Evolutionary conservation across 2,797 vertebrate species (phyloP), one percentile per base, ranked within the genome.

Genomic region (Sandelia bainsii): DNA sequence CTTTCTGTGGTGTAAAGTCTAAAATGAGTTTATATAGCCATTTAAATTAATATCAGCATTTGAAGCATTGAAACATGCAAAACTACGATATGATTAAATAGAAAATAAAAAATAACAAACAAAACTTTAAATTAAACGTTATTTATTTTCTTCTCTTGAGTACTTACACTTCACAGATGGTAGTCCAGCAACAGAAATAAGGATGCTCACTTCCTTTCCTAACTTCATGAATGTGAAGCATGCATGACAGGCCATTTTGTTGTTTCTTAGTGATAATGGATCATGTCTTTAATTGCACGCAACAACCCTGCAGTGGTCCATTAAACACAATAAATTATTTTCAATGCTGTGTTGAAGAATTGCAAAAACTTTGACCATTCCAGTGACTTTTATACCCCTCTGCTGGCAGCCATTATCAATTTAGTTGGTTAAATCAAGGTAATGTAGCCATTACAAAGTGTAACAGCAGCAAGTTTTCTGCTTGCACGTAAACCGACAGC

Each of bases 241-340:
- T 78, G 72, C 74, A 48, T 68, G 87, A 90, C 82, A 78, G 87
- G 69, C 74, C 56, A 67, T 81, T 90, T 87, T 80, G 77, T 89
- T 85, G 74, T 81, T 87, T 81, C 68, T 71, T 50, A 13, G 72
- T 45, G 0, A 73, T 84, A 91, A 90, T 88, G 73, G 83, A 92
- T 91, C 71, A 70, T 62, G 44, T 13, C 77, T 85, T 89, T 92
- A 92, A 91, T 91, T 87, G 80, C 45, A 82, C 83, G 85, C 88
- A 91, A 87, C 86, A 89, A 61, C 73, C 79, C 81, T 29, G 69
- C 80, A 83, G 79, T 65, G 88, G 87, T 25, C 74, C 89, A 90
- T 93, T 92, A 92, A 90, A 62, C 87, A 80, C 77, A 65, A 80
- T 88, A 84, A 87, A 90, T 92, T 60, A 88, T 91, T 84, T 90